Percentiles rank a stretch among this genome's conserved stretches.
phyloP scores from a whole-genome alignment of 2,888 invertebrate genomes.

The Antheraea assamensis region DNA sequence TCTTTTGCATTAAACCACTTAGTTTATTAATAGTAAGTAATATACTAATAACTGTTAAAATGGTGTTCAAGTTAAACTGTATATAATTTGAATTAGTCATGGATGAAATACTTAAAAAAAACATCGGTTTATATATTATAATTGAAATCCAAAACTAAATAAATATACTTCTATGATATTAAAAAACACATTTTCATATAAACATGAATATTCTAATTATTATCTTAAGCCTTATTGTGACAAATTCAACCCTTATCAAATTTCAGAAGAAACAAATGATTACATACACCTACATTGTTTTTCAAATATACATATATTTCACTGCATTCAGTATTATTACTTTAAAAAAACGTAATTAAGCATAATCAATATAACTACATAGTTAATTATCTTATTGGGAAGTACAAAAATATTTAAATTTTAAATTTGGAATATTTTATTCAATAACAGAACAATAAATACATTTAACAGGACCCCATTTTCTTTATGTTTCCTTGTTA shows the following conservation, averaged over 20 bases:
- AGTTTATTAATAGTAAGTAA: not conserved
- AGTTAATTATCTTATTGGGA: not conserved
- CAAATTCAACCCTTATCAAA: not conserved
- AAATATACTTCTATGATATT: not conserved
- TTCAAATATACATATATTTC: too few species aligned
- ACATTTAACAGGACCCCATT: not conserved
- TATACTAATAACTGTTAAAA: not conserved
- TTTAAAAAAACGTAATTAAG: too few species aligned
- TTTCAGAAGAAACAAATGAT: not conserved
- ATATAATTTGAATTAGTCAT: not conserved
- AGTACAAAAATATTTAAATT: not conserved
- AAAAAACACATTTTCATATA: not conserved
- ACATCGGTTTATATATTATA: not conserved
- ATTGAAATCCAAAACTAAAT: not conserved
- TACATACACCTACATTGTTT: not conserved
- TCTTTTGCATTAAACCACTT: not conserved
- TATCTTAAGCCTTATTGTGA: not conserved
- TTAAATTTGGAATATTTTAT: not conserved
- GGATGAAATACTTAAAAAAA: not conserved
- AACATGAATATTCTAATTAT: constrained; percentile 3
- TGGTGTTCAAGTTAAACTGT: not conserved
- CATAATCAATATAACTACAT: not conserved
- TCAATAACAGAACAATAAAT: not conserved
- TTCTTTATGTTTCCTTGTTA: not conserved
- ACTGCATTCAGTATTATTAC: too few species aligned